Evolutionary conservation across 2,113 vertebrate species (phyloP), one percentile per base, ranked within the genome.

Genomic region (Hippopotamus amphibius): DNA sequence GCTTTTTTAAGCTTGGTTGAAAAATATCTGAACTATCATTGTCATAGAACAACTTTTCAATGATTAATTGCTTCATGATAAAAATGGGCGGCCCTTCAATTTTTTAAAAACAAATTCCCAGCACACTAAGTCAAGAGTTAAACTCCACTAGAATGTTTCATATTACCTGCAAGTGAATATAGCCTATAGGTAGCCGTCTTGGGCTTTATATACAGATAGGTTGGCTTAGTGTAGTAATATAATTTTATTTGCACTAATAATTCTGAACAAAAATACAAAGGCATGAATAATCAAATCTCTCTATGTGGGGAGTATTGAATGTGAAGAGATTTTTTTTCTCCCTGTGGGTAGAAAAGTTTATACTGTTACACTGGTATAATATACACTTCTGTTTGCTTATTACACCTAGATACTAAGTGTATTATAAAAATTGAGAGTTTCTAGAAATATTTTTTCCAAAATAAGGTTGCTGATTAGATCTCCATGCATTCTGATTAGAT

Each of bases 201-300:
- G 46, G 33, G 24, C 8, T 94, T 80, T 92, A 19, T 57, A 68
- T 92, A 57, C 15, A 87, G 55, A 61, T 28, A 93, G 83, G 15
- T 22, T 57, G 37, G n/a, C 14, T 94, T 92, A 97, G 57, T 65
- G 33, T 43, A 55, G 3, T 69, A 68, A 90, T 90, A 53, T 87
- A 95, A 46, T 91, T 95, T 87, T 71, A 79, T 83, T 92, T 88
- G 76, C n/a, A 61, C 90, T 93, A 94, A 81, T 74, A 84, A 87
- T 85, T 37, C 10, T 93, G 72, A 77, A 65, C 46, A 88, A 96
- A 93, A 97, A 82, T 82, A 53, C 1, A 83, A 95, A 86, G 68
- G 22, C 74, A 85, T 66, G 69, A 95, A 80, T 76, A 50, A 94
- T 88, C 63, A 92, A 76, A 86, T 69, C 55, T 69, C 1, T 95